These are phyloP conservation scores for Drosophila peninsularis DNA, from an alignment of 2,888 invertebrate species.

Conservation along the genomic window DNA sequence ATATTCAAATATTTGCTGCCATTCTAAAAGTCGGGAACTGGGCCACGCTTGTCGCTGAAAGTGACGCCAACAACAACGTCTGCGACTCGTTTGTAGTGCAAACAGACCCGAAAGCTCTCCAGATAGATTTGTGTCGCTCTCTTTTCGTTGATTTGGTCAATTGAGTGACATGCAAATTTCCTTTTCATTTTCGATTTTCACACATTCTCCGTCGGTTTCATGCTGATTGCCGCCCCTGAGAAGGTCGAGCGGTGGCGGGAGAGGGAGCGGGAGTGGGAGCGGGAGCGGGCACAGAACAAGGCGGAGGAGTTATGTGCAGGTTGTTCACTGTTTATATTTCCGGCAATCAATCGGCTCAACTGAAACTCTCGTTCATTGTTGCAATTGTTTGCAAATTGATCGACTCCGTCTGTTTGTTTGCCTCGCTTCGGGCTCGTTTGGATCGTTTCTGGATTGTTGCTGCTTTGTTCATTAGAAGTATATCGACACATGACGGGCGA, in stretches of 20 bases:
- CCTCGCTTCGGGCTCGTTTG: conserved; percentile 34
- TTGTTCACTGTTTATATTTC: conserved; percentile 71
- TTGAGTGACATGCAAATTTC: conserved; percentile 78
- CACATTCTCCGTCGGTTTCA: conserved; percentile 58
- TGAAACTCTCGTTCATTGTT: conserved; percentile 60
- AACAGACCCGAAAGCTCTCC: conserved; percentile 55
- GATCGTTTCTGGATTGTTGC: conserved; percentile 29
- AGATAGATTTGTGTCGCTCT: conserved; percentile 53
- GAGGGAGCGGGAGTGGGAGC: conserved; percentile 11
- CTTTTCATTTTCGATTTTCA: conserved; percentile 75
- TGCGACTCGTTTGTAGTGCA: conserved; percentile 62
- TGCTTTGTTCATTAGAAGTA: conserved; percentile 55
- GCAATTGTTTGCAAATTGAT: conserved; percentile 69
- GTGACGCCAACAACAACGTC: conserved; percentile 38
- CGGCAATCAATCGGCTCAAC: conserved; percentile 71
- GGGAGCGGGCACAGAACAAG: conserved; percentile 6
- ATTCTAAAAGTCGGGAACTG: conserved; percentile 58
- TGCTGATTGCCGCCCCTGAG: conserved; percentile 55
- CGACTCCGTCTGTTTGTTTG: conserved; percentile 41
- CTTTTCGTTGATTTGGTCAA: conserved; percentile 54
- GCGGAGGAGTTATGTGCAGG: conserved; percentile 50
- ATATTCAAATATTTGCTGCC: conserved; percentile 68
- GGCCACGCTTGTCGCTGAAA: conserved; percentile 50
- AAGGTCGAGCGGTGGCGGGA: conserved; percentile 44
- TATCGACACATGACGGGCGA: conserved; percentile 21